A percentile compares a stretch with the other conserved stretches of the same genome.
These are phyloP conservation scores for Lutraria lutraria DNA, from an alignment of 2,888 invertebrate species.

Conservation along the genomic window DNA sequence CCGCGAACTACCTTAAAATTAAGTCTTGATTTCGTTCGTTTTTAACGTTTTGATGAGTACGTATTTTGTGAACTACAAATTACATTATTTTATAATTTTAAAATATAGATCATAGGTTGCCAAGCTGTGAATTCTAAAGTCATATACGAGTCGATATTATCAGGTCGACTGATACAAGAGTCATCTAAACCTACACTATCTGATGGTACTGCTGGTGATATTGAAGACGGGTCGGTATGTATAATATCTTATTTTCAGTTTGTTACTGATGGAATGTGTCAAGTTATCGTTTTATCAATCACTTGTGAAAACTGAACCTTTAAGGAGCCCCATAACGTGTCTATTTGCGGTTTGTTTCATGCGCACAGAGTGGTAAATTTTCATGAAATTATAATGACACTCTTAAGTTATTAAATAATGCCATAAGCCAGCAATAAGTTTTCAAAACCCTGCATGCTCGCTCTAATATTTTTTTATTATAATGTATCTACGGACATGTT, in stretches of 20 bases:
- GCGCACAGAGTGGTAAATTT: too few relatives aligned
- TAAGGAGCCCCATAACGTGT: background rate
- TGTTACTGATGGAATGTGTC: too few relatives aligned
- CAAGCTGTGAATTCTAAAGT: constrained; percentile 76
- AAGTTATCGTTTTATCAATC: background rate
- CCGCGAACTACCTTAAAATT: too few relatives aligned
- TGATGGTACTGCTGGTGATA: constrained; percentile 76
- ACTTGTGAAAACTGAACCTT: background rate
- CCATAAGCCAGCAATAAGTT: too few relatives aligned
- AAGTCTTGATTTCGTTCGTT: too few relatives aligned
- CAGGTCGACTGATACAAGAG: constrained; percentile 72
- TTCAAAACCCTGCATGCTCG: background rate
- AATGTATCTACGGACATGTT: background rate
- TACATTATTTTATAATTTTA: background rate
- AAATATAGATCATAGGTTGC: constrained; percentile 75
- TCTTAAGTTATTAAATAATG: background rate
- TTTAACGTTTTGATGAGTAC: too few relatives aligned
- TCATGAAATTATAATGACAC: too few relatives aligned
- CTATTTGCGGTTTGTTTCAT: too few relatives aligned
- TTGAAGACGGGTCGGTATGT: constrained; percentile 76
- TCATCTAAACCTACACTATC: constrained; percentile 74
- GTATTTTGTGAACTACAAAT: too few relatives aligned
- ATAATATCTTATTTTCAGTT: background rate
- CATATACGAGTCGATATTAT: constrained; percentile 77
- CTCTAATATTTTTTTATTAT: background rate